Evolutionary conservation across 2,888 invertebrate species (phyloP).

Genomic region (Druceiella hillmani): DNA sequence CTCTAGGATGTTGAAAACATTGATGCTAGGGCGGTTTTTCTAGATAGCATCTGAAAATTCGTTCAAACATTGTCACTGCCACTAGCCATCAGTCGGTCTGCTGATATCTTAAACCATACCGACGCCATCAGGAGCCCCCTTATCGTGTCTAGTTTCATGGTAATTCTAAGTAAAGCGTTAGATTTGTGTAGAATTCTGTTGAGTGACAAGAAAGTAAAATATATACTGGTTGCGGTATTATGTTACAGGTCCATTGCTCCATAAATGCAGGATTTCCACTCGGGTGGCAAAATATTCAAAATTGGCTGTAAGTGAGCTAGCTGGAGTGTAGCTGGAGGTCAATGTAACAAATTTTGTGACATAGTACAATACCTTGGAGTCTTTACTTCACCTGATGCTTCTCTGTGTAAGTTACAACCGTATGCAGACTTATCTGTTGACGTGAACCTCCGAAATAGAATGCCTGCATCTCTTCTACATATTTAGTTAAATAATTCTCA

Average conservation of each 20-base stretch:
- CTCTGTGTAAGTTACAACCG: too few species aligned
- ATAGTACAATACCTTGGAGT: constrained; percentile 1
- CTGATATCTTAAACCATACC: constrained; percentile 8
- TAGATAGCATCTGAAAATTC: too few species aligned
- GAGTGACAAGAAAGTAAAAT: constrained; percentile 9
- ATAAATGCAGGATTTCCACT: too few species aligned
- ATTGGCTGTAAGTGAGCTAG: too few species aligned
- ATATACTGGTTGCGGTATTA: constrained; percentile 10
- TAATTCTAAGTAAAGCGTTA: constrained; percentile 10
- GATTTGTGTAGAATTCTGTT: constrained; percentile 8
- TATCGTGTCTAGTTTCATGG: constrained; percentile 12
- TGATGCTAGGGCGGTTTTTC: too few species aligned
- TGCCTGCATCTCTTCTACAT: too few species aligned
- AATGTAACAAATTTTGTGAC: constrained; percentile 4
- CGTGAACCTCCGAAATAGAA: too few species aligned
- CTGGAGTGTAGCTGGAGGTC: neutral
- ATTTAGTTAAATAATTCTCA: too few species aligned
- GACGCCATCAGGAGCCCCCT: constrained; percentile 16
- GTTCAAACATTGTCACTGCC: constrained; percentile 11
- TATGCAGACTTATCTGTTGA: too few species aligned
- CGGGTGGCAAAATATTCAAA: too few species aligned
- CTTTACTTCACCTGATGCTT: too few species aligned
- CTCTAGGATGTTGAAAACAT: too few species aligned
- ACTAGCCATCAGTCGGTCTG: constrained; percentile 10
- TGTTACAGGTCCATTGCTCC: constrained; percentile 4